Evolutionary conservation across 2,113 vertebrate genomes (phyloP), one percentile per base, ranked within the genome.

Genomic region (Mustela lutreola): DNA sequence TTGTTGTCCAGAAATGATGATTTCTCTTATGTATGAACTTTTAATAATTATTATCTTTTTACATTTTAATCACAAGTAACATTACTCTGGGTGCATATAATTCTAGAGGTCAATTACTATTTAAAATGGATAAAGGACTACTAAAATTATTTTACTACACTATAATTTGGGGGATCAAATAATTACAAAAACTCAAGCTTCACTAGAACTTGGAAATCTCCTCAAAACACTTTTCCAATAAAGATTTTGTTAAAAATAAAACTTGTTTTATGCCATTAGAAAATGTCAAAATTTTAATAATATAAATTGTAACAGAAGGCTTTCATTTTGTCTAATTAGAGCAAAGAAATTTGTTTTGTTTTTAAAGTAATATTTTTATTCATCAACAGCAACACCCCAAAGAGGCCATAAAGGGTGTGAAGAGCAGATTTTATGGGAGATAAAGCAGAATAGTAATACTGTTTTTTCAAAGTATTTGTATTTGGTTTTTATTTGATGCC

Each of bases 261-360:
- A 96, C 45, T 81, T 97, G 87, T 84, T 92, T 87, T 78, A 80
- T 97, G 87, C 92, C 94, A 95, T 96, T 97, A 97, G 80, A 90
- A 98, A 98, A 98, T 98, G 97, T 98, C 97, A 98, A 96, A 96
- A 97, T 94, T 97, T 98, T 97, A 98, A 98, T 97, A 97, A 92
- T 91, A 98, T 95, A 98, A 97, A 97, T 97, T 96, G 39, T 98
- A 97, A 97, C 97, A 97, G 97, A 98, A 97, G 90, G 96, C 91
- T 97, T 95, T 97, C 95, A 95, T 81, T 94, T 97, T 97, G 91
- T 63, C 94, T 97, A 97, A 98, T 96, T 98, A 96, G 65, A 96
- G 79, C 75, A 95, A 94, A 97, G 80, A 96, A 92, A 94, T 84
- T 96, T 95, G 84, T 97, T 98, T 96, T 97, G 78, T 94, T 96